These are phyloP conservation scores for Nasonia vitripennis DNA, from an alignment of 1,140 invertebrate species.

Conservation along the genomic window DNA sequence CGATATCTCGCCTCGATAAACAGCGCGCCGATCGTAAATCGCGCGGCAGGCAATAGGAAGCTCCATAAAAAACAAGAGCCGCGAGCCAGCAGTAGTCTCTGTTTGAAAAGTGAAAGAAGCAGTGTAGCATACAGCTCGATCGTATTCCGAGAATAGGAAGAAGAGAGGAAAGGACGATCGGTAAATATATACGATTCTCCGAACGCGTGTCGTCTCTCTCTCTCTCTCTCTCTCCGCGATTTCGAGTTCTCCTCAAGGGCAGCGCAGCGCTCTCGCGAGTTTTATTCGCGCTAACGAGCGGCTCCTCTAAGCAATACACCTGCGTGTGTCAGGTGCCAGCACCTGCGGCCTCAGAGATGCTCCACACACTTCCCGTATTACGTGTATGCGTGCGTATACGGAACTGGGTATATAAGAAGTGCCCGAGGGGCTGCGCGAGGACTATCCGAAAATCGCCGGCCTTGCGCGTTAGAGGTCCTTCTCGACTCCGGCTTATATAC, in stretches of 20 bases:
- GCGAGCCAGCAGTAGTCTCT: neutral
- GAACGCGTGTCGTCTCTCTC: neutral
- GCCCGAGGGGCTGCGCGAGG: too few relatives aligned
- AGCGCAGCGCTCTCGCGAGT: neutral
- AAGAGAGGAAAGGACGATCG: neutral
- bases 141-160: constrained; percentile 26
- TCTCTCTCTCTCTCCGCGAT: neutral
- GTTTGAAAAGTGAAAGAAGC: neutral
- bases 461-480: neutral
- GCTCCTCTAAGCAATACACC: neutral
- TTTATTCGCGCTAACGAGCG: constrained; percentile 38
- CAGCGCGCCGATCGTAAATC: neutral
- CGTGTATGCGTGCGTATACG: neutral
- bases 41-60: neutral
- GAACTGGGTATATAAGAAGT: too few relatives aligned
- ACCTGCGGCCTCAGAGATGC: constrained; percentile 30
- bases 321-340: constrained; percentile 48
- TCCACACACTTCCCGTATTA: neutral
- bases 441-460: neutral
- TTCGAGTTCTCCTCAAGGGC: constrained; percentile 7
- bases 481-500: too few relatives aligned
- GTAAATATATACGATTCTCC: neutral
- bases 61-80: neutral
- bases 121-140: neutral
- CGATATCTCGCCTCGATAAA: neutral